Conservation (phyloP, 2,797 vertebrate species). For the Trachurus trachurus region DNA sequence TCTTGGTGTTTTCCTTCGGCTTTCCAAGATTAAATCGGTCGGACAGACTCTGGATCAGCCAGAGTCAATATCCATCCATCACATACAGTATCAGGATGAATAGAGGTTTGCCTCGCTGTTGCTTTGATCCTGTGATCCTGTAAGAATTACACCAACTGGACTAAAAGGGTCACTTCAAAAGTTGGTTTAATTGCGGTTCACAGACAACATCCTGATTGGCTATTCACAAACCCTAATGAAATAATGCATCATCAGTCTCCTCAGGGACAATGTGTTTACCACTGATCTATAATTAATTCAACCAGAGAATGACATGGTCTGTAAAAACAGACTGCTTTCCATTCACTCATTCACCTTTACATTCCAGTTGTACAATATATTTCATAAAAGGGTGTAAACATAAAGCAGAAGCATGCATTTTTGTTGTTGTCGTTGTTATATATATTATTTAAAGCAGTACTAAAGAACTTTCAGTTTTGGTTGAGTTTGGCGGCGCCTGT, state of each 20-base stretch:
- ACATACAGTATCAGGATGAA: background rate
- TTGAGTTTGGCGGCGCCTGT: too few species aligned
- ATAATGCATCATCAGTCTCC: background rate
- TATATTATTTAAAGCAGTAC: too few species aligned
- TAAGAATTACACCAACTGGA: constrained; percentile 10
- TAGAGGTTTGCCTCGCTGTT: constrained; percentile 2
- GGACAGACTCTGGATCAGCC: background rate
- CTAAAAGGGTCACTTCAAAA: constrained; percentile 16
- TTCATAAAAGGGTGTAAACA: too few species aligned
- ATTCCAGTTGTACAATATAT: background rate
- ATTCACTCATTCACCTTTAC: background rate
- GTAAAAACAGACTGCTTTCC: background rate
- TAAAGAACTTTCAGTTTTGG: too few species aligned
- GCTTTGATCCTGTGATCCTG: constrained; percentile 14
- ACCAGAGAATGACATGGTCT: constrained; percentile 12
- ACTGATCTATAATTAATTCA: constrained; percentile 7
- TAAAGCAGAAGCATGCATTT: background rate
- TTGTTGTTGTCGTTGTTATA: too few species aligned
- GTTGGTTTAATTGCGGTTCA: constrained; percentile 30
- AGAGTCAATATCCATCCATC: background rate
- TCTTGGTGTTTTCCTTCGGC: background rate
- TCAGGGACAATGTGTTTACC: background rate
- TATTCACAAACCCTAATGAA: constrained; percentile 21
- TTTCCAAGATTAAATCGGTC: background rate
- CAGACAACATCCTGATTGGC: constrained; percentile 10